These are phyloP conservation scores for Neolamprologus tretocephalus DNA, from an alignment of 2,113 vertebrate genomes.

Conservation along the genomic window DNA sequence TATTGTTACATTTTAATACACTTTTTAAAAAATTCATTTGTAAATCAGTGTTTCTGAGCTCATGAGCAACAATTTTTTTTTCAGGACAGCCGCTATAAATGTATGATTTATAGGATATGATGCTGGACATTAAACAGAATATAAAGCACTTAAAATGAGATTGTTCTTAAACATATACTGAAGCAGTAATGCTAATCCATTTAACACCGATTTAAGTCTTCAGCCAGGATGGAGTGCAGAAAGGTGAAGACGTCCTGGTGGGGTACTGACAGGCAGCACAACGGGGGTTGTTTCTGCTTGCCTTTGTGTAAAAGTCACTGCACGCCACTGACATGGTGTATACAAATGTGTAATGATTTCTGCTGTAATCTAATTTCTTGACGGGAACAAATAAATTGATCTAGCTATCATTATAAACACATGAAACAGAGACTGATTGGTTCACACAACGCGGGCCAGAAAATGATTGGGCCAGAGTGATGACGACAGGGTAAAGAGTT, in stretches of 20 bases:
- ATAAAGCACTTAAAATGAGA: background rate
- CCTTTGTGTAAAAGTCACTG: background rate
- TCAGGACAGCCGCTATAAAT: background rate
- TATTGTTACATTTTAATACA: background rate
- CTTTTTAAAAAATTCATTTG: background rate
- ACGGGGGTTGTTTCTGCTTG: background rate
- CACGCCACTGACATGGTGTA: background rate
- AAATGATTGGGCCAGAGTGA: background rate
- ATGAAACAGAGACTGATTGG: background rate
- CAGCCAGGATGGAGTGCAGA: background rate
- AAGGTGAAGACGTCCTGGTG: background rate
- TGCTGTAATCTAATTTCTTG: background rate
- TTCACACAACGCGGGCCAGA: rapidly evolving
- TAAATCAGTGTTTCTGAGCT: background rate
- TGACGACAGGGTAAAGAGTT: background rate
- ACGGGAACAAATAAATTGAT: background rate
- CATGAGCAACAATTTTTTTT: background rate
- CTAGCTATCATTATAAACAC: background rate
- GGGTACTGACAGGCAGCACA: background rate
- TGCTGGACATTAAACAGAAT: background rate
- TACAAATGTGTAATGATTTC: background rate
- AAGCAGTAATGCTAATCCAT: background rate
- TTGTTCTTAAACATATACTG: background rate
- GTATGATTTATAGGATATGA: background rate
- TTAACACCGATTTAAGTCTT: background rate